phyloP scores from a whole-genome alignment of 2,113 vertebrate genomes.

The Pipra filicauda region DNA sequence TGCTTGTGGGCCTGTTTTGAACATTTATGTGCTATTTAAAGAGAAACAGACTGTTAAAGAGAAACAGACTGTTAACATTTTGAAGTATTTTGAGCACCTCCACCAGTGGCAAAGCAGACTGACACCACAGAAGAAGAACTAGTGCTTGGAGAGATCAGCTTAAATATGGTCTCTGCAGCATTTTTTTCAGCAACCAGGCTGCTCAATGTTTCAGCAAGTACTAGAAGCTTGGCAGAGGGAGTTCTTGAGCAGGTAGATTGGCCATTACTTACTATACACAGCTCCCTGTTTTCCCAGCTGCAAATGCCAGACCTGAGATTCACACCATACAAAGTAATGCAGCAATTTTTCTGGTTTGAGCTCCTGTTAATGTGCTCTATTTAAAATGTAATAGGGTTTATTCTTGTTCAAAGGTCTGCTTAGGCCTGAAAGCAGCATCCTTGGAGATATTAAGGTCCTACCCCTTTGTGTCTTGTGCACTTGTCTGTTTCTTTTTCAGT shows the following conservation, averaged over 20 bases:
- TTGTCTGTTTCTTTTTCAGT: neutral
- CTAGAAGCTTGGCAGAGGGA: neutral
- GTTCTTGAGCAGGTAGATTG: neutral
- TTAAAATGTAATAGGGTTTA: neutral
- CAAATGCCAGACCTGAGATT: neutral
- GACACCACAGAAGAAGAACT: neutral
- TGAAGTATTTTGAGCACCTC: neutral
- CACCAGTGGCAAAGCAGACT: neutral
- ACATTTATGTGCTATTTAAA: neutral
- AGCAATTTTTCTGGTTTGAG: neutral
- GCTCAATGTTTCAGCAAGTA: slow-evolving; percentile 3
- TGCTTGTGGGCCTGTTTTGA: neutral
- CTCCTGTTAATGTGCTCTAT: neutral
- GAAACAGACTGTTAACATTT: neutral
- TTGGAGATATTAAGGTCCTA: neutral
- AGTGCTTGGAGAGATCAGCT: neutral
- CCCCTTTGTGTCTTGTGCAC: neutral
- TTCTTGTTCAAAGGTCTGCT: neutral
- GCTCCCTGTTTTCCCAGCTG: neutral
- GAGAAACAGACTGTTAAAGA: neutral
- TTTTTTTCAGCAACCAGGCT: neutral
- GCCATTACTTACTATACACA: too few species aligned
- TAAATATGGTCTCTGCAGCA: neutral
- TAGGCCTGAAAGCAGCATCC: neutral
- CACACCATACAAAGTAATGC: neutral